A percentile compares a stretch with the other conserved stretches of the same genome.
Evolutionary conservation across 23 tunicate species (phyloP).

Genomic region (Oikopleura albicans): DNA sequence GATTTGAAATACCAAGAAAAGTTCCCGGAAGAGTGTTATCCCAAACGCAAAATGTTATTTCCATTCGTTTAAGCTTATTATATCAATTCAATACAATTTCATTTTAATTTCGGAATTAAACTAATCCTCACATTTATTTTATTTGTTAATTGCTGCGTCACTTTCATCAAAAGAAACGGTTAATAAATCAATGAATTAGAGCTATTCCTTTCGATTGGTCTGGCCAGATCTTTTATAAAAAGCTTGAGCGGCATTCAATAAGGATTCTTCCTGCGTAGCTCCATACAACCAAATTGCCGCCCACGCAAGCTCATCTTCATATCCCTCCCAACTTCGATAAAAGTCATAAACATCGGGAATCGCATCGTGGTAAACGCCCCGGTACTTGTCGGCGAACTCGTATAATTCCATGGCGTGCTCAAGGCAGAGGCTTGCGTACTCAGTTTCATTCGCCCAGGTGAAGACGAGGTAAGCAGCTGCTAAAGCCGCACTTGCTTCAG

Average conservation of each 20-base stretch:
- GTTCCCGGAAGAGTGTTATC: too few relatives aligned
- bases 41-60: too few relatives aligned
- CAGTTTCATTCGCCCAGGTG: constrained; percentile 19
- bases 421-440: constrained; percentile 31
- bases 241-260: constrained; percentile 23
- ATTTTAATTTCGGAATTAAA: too few relatives aligned
- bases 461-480: constrained; percentile 70
- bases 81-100: too few relatives aligned
- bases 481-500: constrained; percentile 73
- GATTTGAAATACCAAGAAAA: too few relatives aligned
- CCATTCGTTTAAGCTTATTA: too few relatives aligned
- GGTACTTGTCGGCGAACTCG: constrained; percentile 30
- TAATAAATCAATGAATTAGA: too few relatives aligned
- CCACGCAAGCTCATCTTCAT: constrained; percentile 44
- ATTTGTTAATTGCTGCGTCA: too few relatives aligned
- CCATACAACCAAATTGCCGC: constrained; percentile 29
- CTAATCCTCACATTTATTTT: too few relatives aligned
- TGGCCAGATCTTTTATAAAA: constrained; percentile 1
- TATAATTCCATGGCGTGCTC: constrained; percentile 27
- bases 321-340: constrained; percentile 47
- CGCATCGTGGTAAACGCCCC: constrained; percentile 21
- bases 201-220: background rate
- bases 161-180: too few relatives aligned
- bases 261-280: constrained; percentile 23
- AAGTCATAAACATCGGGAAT: constrained; percentile 39